These are phyloP conservation scores for Stomorhina lunata DNA, from an alignment of 2,888 invertebrate genomes.

Conservation along the genomic window DNA sequence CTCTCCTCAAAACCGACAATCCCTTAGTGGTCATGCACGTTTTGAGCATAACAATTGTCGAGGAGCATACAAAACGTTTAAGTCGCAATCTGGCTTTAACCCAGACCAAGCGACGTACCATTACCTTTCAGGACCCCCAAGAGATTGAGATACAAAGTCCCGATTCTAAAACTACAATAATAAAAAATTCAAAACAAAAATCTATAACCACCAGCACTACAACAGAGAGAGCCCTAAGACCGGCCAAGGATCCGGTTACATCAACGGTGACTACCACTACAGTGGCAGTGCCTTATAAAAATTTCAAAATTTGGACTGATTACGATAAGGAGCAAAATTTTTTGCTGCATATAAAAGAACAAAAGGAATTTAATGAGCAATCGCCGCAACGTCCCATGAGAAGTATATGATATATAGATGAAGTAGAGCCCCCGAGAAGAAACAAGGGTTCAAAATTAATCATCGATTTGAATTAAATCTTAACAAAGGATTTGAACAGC, in stretches of 20 bases:
- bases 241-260: conserved; percentile 51
- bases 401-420: conserved; percentile 65
- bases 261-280: conserved; percentile 57
- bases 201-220: conserved; percentile 53
- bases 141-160: conserved; percentile 41
- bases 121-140: conserved; percentile 67
- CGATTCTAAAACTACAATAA: conserved; percentile 47
- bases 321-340: conserved; percentile 64
- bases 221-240: conserved; percentile 41
- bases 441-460: conserved; percentile 62
- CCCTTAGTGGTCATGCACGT: conserved; percentile 65
- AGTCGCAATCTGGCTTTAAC: conserved; percentile 66
- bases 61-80: conserved; percentile 68
- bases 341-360: conserved; percentile 61
- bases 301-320: conserved; percentile 66
- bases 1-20: background rate
- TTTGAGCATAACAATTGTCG: conserved; percentile 68
- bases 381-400: conserved; percentile 9
- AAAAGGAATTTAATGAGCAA: conserved; percentile 29
- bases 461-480: conserved; percentile 60
- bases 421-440: conserved; percentile 27
- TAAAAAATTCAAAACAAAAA: conserved; percentile 51
- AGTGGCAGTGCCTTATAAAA: conserved; percentile 63
- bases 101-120: conserved; percentile 67
- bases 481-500: background rate